Evolutionary conservation across 2,797 vertebrate genomes (phyloP), one percentile per base, ranked within the genome.

Genomic region (Danio kyathit): DNA sequence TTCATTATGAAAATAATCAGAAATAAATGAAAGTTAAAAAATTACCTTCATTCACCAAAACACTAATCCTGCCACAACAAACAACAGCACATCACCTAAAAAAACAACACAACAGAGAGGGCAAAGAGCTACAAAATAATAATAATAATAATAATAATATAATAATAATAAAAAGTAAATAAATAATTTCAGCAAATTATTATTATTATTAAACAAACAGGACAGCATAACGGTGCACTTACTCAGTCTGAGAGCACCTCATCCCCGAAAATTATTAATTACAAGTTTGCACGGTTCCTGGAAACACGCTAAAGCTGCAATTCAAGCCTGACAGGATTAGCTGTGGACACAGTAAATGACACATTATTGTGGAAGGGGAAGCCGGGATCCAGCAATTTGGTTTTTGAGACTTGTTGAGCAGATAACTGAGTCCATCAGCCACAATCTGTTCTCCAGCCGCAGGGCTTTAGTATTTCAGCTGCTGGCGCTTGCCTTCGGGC

Each of bases 271-370:
- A 76, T 79, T 84, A 87, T 88, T 87, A 84, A 90, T 89, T 87
- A 88, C 84, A 82, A 60, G 78, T 38, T 82, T 75, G 74, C 77
- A 75, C 6, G 5, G 65, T 64, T 87, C 72, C 64, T 81, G 63
- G 54, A 84, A 87, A 86, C 84, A 79, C 83, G 81, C 83, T 10
- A 41, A 59, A 81, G 82, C 48, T 14, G 67, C 89, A 85, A 87
- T 88, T 87, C 75, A 79, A 84, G 84, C 85, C 89, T 84, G 85
- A 83, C 75, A 77, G 88, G 85, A 89, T 90, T 89, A 88, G 83
- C 75, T 70, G 60, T 81, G 79, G 76, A 84, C 66, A 83, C 80
- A 82, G 83, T 82, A 85, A 89, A 89, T 82, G 81, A 86, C 64
- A 40, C 65, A 63, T 80, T 82, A 83, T 76, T 74, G 63, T 65